Conservation (phyloP, 2,113 vertebrate genomes). For the Carollia perspicillata region DNA sequence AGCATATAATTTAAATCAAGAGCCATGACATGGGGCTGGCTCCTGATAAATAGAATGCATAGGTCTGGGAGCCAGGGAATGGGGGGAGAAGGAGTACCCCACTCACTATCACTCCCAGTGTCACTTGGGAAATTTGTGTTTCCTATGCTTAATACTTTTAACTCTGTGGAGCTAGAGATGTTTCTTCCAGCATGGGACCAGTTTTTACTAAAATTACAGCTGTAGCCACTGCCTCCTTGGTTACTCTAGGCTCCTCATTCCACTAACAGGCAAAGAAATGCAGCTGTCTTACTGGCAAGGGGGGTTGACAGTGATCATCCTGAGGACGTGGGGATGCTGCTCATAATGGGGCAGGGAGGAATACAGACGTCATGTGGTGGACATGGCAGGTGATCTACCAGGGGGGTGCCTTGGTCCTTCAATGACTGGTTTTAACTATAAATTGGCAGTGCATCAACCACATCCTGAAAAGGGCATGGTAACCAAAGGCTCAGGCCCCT, state of each 20-base stretch:
- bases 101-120: not conserved
- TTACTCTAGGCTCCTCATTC: not conserved
- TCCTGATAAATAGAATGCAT: not conserved
- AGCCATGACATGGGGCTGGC: not conserved
- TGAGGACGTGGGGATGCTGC: not conserved
- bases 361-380: not conserved
- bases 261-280: not conserved
- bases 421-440: not conserved
- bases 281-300: not conserved
- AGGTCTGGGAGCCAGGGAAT: not conserved
- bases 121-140: not conserved
- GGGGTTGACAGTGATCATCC: not conserved
- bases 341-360: not conserved
- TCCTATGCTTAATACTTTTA: not conserved
- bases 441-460: not conserved
- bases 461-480: not conserved
- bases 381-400: not conserved
- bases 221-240: not conserved
- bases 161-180: not conserved
- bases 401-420: not conserved
- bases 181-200: not conserved
- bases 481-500: not conserved
- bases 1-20: not conserved
- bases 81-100: not conserved
- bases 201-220: slow-evolving; percentile 26